Percentiles rank a stretch among this genome's conserved stretches.
Conservation (phyloP, 2,797 vertebrate species). For the Catharus ustulatus region DNA sequence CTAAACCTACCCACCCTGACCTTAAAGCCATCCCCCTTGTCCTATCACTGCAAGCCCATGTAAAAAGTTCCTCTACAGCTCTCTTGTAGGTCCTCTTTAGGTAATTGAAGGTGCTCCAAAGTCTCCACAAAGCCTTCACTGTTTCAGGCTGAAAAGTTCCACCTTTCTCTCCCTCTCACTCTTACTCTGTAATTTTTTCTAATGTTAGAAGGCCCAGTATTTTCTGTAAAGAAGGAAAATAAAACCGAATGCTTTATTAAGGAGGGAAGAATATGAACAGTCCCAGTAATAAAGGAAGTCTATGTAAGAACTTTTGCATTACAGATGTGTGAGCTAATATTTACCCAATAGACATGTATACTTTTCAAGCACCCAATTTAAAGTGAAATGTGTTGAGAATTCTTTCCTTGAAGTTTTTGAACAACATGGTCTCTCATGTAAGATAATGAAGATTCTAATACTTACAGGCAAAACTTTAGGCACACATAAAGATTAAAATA, state of each 20-base stretch:
- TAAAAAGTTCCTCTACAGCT: not conserved
- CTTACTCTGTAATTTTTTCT: not conserved
- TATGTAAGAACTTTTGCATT: not conserved
- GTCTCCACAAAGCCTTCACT: not conserved
- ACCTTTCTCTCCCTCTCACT: not conserved
- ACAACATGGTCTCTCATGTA: not conserved
- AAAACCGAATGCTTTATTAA: not conserved
- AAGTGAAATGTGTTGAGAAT: not conserved
- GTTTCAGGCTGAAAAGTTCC: not conserved
- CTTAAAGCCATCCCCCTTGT: not conserved
- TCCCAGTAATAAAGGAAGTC: not conserved
- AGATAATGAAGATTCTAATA: not conserved
- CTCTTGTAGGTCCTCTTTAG: not conserved
- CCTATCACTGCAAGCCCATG: too few species aligned
- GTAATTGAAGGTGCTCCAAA: not conserved
- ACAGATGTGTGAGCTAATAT: not conserved
- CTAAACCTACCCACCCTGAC: not conserved
- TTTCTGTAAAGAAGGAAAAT: not conserved
- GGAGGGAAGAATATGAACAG: not conserved
- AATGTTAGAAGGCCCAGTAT: not conserved
- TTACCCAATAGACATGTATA: not conserved
- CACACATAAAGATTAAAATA: not conserved
- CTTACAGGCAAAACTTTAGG: not conserved
- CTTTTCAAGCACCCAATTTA: not conserved
- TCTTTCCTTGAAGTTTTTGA: not conserved